These are phyloP conservation scores for Lasioglossum marginatum DNA, from an alignment of 2,888 invertebrate genomes.

Conservation along the genomic window DNA sequence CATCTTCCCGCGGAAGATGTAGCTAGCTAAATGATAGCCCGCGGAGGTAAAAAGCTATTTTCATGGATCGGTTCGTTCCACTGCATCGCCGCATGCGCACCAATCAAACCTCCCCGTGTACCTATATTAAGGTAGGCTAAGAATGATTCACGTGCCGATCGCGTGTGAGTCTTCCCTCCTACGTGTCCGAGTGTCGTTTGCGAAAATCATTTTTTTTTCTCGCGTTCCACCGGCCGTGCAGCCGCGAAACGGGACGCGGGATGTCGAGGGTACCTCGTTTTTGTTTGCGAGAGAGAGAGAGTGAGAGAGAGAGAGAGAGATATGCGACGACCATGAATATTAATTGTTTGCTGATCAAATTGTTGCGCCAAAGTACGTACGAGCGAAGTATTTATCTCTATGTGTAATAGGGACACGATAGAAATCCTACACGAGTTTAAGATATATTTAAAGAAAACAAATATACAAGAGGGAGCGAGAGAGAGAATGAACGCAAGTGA, in stretches of 20 bases:
- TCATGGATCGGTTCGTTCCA: constrained; percentile 26
- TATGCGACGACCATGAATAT: constrained; percentile 40
- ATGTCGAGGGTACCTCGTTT: neutral
- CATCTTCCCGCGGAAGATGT: constrained; percentile 12
- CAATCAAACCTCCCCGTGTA: constrained; percentile 42
- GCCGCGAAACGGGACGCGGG: neutral
- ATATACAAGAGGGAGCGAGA: neutral
- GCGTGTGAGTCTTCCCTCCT: constrained; percentile 24
- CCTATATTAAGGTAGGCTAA: constrained; percentile 50
- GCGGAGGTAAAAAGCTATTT: constrained; percentile 9
- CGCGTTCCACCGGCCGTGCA: neutral
- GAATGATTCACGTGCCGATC: constrained; percentile 23
- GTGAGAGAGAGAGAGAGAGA: neutral
- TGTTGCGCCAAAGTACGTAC: constrained; percentile 71
- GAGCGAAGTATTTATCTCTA: constrained; percentile 65
- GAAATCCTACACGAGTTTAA: constrained; percentile 56
- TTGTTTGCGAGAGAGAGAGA: neutral
- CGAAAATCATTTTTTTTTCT: constrained; percentile 21
- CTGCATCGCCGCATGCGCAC: constrained; percentile 13
- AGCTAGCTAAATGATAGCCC: constrained; percentile 17
- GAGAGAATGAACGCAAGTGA: neutral
- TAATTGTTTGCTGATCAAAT: constrained; percentile 60
- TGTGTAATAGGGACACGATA: constrained; percentile 57
- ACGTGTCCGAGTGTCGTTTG: constrained; percentile 24
- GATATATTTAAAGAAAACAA: constrained; percentile 37